Evolutionary conservation across 2,797 vertebrate genomes (phyloP).

Genomic region (Parotocinclus haroldoi): DNA sequence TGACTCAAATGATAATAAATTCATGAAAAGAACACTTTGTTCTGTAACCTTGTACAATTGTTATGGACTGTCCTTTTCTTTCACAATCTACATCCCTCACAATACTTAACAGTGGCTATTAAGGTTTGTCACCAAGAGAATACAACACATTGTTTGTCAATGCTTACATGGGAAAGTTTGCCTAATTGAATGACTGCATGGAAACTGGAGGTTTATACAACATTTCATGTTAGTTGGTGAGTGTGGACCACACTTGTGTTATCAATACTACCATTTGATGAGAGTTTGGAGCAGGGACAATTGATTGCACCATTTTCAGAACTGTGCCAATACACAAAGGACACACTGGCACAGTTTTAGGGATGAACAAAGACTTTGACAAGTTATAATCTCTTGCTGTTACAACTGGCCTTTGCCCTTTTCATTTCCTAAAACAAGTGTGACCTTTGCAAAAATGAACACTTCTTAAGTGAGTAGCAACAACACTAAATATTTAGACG

Average conservation of each 20-base stretch:
- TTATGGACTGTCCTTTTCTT: constrained; percentile 13
- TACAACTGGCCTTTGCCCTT: too few relatives aligned
- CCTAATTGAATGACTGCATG: constrained; percentile 18
- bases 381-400: constrained; percentile 32
- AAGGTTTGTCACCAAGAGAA: constrained; percentile 37
- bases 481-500: too few relatives aligned
- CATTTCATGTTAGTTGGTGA: constrained; percentile 39
- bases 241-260: constrained; percentile 34
- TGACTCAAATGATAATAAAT: too few relatives aligned
- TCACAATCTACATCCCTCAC: too few relatives aligned
- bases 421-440: constrained; percentile 12
- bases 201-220: constrained; percentile 8
- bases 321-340: constrained; percentile 47
- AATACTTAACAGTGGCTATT: constrained; percentile 46
- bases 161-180: constrained; percentile 43
- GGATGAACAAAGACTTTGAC: constrained; percentile 44
- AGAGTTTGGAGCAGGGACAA: constrained; percentile 38
- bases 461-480: too few relatives aligned
- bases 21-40: too few relatives aligned
- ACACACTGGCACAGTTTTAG: constrained; percentile 59
- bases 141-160: constrained; percentile 52
- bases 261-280: constrained; percentile 46
- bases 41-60: too few relatives aligned
- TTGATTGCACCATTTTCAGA: constrained; percentile 50
- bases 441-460: too few relatives aligned